Percentiles rank a stretch among this genome's conserved stretches.
phyloP scores from a whole-genome alignment of 2,797 vertebrate species.

The Typhlichthys eigenmanni region DNA sequence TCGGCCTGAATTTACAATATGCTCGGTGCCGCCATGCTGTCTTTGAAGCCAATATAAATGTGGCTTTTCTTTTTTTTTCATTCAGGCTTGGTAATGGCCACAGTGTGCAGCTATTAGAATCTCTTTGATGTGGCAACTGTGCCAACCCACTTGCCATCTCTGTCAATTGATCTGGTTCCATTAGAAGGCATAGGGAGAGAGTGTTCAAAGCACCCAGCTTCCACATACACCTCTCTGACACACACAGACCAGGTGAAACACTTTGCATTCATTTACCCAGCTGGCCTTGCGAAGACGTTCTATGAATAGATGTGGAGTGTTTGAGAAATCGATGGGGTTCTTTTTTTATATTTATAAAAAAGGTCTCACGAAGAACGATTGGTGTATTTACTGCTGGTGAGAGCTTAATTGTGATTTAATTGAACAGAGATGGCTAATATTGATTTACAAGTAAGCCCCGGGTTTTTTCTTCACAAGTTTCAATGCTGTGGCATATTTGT shows the following conservation, averaged over 20 bases:
- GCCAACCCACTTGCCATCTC: conserved; percentile 68
- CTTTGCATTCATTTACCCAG: conserved; percentile 67
- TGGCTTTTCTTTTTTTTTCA: conserved; percentile 52
- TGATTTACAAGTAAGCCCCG: neutral
- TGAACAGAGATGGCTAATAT: conserved; percentile 10
- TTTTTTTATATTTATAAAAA: conserved; percentile 34
- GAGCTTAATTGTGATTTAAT: conserved; percentile 10
- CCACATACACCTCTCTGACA: conserved; percentile 49
- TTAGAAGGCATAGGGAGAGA: conserved; percentile 62
- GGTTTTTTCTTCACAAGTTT: neutral
- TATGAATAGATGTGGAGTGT: conserved; percentile 46
- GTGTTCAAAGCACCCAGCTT: conserved; percentile 65
- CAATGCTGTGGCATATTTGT: neutral
- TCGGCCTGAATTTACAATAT: conserved; percentile 37
- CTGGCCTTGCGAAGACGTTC: conserved; percentile 54
- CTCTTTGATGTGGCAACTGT: conserved; percentile 78
- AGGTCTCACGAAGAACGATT: conserved; percentile 32
- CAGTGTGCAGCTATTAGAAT: conserved; percentile 74
- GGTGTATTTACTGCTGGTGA: conserved; percentile 22
- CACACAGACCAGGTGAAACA: conserved; percentile 63
- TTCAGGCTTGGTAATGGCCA: conserved; percentile 67
- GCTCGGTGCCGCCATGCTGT: conserved; percentile 42
- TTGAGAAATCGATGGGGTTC: conserved; percentile 55
- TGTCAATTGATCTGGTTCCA: conserved; percentile 75
- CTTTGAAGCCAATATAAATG: conserved; percentile 75